phyloP scores from a whole-genome alignment of 2,888 invertebrate species.

The Euspilapteryx auroguttella region DNA sequence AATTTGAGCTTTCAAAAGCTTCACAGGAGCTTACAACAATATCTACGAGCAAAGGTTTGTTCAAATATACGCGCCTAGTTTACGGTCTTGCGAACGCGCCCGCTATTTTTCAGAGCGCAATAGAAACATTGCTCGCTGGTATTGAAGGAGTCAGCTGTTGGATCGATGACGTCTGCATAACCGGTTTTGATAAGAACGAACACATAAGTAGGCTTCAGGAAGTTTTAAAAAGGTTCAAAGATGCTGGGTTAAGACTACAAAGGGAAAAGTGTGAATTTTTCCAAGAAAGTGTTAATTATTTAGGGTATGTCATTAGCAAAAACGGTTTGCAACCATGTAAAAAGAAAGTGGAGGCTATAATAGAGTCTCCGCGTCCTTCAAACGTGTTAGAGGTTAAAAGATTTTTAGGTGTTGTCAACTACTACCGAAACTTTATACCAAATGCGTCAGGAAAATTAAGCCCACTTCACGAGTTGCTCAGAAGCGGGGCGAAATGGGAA shows the following conservation, averaged over 20 bases:
- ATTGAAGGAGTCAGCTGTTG: slow-evolving; percentile 4
- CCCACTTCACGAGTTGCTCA: slow-evolving; percentile 5
- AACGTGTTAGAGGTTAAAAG: slow-evolving; percentile 3
- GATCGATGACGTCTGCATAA: slow-evolving; percentile 7
- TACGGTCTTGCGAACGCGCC: slow-evolving; percentile 7
- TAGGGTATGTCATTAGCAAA: slow-evolving; percentile 8
- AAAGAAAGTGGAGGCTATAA: slow-evolving; percentile 6
- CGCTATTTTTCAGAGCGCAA: slow-evolving; percentile 5
- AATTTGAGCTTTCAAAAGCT: slow-evolving; percentile 5
- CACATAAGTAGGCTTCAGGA: slow-evolving; percentile 3
- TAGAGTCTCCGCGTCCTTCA: slow-evolving; percentile 4
- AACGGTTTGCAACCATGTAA: slow-evolving; percentile 5
- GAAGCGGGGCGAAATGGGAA: slow-evolving; percentile 5
- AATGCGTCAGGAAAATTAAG: slow-evolving; percentile 5
- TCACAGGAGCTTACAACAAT: slow-evolving; percentile 3
- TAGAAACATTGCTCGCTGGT: slow-evolving; percentile 5
- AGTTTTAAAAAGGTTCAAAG: slow-evolving; percentile 5
- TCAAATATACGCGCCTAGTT: slow-evolving; percentile 5
- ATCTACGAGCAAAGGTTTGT: slow-evolving; percentile 8
- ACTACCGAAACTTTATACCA: too few species aligned
- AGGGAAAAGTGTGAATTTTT: slow-evolving; percentile 6
- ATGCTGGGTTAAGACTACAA: slow-evolving; percentile 7
- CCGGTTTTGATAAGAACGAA: not conserved
- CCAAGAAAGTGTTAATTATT: slow-evolving; percentile 7
- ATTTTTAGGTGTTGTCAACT: slow-evolving; percentile 7